Evolutionary conservation across 1,140 invertebrate genomes (phyloP).

Genomic region (Callitettix versicolor): DNA sequence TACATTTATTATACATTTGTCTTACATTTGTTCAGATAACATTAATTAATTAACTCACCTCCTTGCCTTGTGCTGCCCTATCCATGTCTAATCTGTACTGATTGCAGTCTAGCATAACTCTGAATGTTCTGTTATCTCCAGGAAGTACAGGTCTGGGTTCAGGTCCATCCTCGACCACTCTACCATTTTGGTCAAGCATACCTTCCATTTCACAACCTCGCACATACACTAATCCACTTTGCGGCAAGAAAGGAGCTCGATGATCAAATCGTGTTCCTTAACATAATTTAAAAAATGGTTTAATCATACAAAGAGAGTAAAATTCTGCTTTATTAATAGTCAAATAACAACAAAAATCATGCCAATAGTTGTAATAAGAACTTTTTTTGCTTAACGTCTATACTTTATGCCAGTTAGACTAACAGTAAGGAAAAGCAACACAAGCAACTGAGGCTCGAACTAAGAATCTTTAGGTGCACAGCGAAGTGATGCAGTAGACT

Average conservation of each 20-base stretch:
- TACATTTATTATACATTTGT: too few relatives aligned
- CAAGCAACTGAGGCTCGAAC: too few relatives aligned
- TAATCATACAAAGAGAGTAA: too few relatives aligned
- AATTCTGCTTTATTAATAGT: too few relatives aligned
- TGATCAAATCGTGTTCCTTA: conserved; percentile 68
- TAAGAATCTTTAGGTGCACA: too few relatives aligned
- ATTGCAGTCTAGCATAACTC: conserved; percentile 91
- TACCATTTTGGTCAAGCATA: conserved; percentile 90
- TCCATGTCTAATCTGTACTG: conserved; percentile 93
- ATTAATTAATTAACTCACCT: conserved; percentile 32
- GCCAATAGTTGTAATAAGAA: too few relatives aligned
- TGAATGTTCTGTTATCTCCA: conserved; percentile 83
- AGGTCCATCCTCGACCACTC: conserved; percentile 94
- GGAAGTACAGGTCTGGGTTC: conserved; percentile 76
- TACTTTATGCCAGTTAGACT: too few relatives aligned
- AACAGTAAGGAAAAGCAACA: too few relatives aligned
- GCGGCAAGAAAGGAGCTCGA: conserved; percentile 72
- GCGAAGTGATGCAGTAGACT: too few relatives aligned
- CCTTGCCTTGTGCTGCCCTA: conserved; percentile 57
- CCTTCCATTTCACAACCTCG: conserved; percentile 98
- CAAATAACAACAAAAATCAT: too few relatives aligned
- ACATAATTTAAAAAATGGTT: conserved; percentile 28
- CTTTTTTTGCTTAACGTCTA: too few relatives aligned
- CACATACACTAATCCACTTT: conserved; percentile 84
- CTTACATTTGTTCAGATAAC: too few relatives aligned